Evolutionary conservation across 2,113 vertebrate species (phyloP).

Genomic region (Sinocyclocheilus rhinocerous): DNA sequence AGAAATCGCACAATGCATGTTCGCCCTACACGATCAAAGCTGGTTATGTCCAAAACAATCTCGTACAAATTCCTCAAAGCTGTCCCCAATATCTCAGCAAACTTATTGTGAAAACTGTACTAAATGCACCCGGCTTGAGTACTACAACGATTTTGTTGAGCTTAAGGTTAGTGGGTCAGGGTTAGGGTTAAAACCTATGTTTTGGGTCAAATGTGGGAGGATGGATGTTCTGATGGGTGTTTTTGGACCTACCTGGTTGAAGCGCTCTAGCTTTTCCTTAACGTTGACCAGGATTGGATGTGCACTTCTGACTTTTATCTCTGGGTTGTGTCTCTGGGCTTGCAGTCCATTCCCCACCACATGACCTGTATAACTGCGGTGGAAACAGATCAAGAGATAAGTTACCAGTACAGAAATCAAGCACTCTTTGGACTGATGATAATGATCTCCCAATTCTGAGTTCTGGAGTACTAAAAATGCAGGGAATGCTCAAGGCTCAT

Average conservation of each 20-base stretch:
- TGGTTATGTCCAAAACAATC: background rate
- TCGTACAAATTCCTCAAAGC: background rate
- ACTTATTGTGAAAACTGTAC: background rate
- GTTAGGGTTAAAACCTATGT: background rate
- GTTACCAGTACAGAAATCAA: constrained; percentile 15
- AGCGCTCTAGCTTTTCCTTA: constrained; percentile 80
- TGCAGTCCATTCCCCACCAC: constrained; percentile 82
- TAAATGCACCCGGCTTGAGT: background rate
- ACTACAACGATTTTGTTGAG: background rate
- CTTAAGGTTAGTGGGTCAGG: background rate
- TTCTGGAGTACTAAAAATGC: constrained; percentile 19
- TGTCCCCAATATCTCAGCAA: background rate
- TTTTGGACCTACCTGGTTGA: constrained; percentile 78
- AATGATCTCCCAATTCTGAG: constrained; percentile 4
- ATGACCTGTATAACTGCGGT: constrained; percentile 79
- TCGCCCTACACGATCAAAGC: background rate
- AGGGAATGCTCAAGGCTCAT: constrained; percentile 15
- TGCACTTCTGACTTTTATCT: constrained; percentile 80
- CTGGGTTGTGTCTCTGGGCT: constrained; percentile 84
- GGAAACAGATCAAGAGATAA: constrained; percentile 46
- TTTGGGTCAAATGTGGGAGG: background rate
- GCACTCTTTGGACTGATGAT: background rate
- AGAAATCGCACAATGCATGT: background rate
- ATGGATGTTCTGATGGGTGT: background rate
- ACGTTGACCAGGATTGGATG: constrained; percentile 78